These are phyloP conservation scores for Phataginus tetradactyla DNA, from an alignment of 2,797 vertebrate genomes.

Conservation along the genomic window DNA sequence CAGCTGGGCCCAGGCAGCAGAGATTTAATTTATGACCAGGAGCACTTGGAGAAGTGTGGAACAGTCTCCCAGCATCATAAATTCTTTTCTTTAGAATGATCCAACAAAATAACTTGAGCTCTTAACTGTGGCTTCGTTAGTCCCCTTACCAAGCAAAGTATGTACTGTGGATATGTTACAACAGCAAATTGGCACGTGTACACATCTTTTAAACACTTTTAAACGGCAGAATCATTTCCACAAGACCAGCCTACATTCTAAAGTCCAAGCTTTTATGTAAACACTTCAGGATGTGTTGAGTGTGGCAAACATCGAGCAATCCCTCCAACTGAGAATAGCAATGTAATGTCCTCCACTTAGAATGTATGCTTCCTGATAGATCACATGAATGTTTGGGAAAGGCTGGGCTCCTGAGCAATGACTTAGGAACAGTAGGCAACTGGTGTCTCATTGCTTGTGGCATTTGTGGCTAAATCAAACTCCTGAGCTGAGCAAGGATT, in stretches of 20 bases:
- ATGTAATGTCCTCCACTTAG: slow-evolving; percentile 60
- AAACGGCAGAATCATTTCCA: slow-evolving; percentile 73
- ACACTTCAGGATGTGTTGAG: slow-evolving; percentile 61
- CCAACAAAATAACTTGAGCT: slow-evolving; percentile 54
- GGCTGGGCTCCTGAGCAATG: slow-evolving; percentile 54
- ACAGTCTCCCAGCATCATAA: slow-evolving; percentile 60
- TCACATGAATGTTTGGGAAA: slow-evolving; percentile 61
- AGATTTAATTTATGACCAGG: slow-evolving; percentile 64
- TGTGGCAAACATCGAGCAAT: slow-evolving; percentile 61
- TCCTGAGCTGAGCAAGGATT: not conserved
- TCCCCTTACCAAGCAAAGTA: not conserved
- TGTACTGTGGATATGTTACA: slow-evolving; percentile 45
- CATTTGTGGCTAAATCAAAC: slow-evolving; percentile 56
- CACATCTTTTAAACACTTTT: slow-evolving; percentile 59
- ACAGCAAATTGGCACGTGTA: slow-evolving; percentile 34
- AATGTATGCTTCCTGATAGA: slow-evolving; percentile 60
- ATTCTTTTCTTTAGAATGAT: slow-evolving; percentile 60
- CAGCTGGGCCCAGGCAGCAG: not conserved
- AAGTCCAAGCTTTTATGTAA: slow-evolving; percentile 75
- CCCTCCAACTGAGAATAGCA: slow-evolving; percentile 70
- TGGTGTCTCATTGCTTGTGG: slow-evolving; percentile 1
- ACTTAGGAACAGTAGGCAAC: slow-evolving; percentile 57
- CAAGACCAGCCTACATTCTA: slow-evolving; percentile 54
- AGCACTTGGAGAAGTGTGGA: slow-evolving; percentile 63
- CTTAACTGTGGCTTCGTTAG: slow-evolving; percentile 6